Evolutionary conservation across 2,113 vertebrate genomes (phyloP), one percentile per base, ranked within the genome.

Genomic region (Recurvirostra avosetta): DNA sequence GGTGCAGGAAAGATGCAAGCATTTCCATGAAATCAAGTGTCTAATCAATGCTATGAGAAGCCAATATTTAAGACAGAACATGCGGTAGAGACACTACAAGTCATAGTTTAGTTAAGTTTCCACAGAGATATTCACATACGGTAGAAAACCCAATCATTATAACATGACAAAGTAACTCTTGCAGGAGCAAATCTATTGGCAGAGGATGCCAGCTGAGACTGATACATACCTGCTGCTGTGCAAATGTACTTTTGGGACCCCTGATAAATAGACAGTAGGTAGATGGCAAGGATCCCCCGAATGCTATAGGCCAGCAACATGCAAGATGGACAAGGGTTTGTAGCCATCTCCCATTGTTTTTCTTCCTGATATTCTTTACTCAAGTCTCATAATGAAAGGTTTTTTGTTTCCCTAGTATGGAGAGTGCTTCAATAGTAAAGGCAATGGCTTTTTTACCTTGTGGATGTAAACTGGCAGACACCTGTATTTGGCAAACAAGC

Each of bases 91-190:
- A 34, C 8, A 12, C 19, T 45, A 12, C 38, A 49, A 61, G 58
- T 20, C 34, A 20, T 6, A 61, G 29, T 7, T 67, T 9, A 36
- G 21, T 27, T 63, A 26, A 43, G 11, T 38, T 55, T 30, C 15
- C 26, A 45, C 43, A 70, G 38, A 76, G n/a, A 58, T 11, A 30
- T 41, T 36, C 11, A 23, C 25, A 7, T 36, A 58, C 2, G 0
- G 15, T 8, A 58, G 23, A 17, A 29, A 83, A 41, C 25, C 0
- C 19, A 8, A 38, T 10, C 2, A 23, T 40, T 12, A 19, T 29
- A 49, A 49, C 15, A 12, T 7, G 8, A 55, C 16, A 26, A 34
- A 43, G 17, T 23, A 59, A n/a, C 43, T 81, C 16, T 61, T 47
- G 52, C 40, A 76, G 22, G 11, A 85, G 23, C 12, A 70, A 63